Conservation (phyloP, 1,140 invertebrate species). For the Bilobella aurantiaca region DNA sequence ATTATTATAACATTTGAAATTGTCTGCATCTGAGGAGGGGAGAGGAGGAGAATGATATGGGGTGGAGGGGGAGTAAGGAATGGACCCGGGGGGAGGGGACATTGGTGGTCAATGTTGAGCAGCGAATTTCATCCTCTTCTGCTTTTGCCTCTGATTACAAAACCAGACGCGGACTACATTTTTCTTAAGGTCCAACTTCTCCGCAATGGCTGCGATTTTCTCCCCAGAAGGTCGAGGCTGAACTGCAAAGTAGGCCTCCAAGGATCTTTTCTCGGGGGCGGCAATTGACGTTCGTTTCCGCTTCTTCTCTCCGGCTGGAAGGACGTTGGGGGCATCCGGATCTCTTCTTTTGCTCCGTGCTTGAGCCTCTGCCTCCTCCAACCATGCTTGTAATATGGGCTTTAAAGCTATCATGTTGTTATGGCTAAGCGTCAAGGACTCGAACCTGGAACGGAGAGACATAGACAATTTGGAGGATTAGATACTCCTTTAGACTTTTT, state of each 20-base stretch:
- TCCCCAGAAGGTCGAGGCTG: conserved; percentile 96
- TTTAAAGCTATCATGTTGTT: conserved; percentile 99
- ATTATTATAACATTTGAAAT: no score
- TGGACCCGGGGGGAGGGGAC: no score
- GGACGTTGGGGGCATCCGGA: conserved; percentile 78
- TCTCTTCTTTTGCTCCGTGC: conserved; percentile 81
- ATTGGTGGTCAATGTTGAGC: conserved; percentile 83
- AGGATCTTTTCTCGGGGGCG: conserved; percentile 92
- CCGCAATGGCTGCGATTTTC: conserved; percentile 98
- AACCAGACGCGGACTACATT: conserved; percentile 99
- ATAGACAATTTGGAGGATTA: no score
- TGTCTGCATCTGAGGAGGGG: no score
- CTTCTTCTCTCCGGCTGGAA: conserved; percentile 93
- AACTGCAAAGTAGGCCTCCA: conserved; percentile 97
- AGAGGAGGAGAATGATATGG: no score
- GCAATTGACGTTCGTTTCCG: conserved; percentile 97
- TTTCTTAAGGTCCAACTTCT: conserved; percentile 98
- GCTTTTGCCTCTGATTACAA: conserved; percentile 92
- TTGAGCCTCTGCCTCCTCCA: conserved; percentile 94
- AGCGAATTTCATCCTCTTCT: conserved; percentile 98
- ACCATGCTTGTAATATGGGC: conserved; percentile 92
- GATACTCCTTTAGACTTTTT: no score
- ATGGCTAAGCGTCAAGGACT: conserved; percentile 93
- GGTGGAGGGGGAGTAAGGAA: no score
- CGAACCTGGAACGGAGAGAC: no score